These are phyloP conservation scores for Cydia splendana DNA, from an alignment of 1,140 invertebrate genomes.

Conservation along the genomic window DNA sequence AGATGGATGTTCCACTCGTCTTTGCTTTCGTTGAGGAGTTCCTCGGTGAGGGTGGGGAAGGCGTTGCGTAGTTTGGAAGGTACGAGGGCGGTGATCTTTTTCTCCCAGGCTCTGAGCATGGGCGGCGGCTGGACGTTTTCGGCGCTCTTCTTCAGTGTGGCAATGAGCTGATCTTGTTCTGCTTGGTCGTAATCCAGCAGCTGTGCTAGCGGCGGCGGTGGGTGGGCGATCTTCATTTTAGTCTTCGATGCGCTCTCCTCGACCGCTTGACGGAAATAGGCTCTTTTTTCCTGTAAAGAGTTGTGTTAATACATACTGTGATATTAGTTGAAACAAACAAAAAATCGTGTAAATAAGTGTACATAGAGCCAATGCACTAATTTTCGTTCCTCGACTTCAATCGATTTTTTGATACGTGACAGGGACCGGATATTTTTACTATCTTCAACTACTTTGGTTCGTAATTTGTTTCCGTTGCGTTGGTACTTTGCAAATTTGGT, in stretches of 20 bases:
- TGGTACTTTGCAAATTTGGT: too few species aligned
- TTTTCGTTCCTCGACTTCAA: too few species aligned
- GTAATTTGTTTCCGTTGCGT: too few species aligned
- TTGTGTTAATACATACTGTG: neutral
- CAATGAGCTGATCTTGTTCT: constrained; percentile 68
- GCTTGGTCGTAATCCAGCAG: constrained; percentile 54
- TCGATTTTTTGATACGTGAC: too few species aligned
- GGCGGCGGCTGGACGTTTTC: constrained; percentile 67
- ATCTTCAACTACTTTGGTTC: too few species aligned
- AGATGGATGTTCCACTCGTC: constrained; percentile 75
- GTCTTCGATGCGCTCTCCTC: constrained; percentile 62
- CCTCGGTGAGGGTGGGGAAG: constrained; percentile 67
- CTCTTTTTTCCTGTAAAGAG: constrained; percentile 62
- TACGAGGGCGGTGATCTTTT: constrained; percentile 74
- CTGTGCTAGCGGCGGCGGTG: constrained; percentile 40
- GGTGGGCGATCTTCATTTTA: constrained; percentile 63
- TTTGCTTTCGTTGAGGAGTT: constrained; percentile 76
- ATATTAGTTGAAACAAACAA: too few species aligned
- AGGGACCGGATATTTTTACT: too few species aligned
- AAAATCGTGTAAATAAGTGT: too few species aligned
- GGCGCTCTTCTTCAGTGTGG: constrained; percentile 64
- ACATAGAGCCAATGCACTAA: too few species aligned
- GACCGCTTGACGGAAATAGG: constrained; percentile 63
- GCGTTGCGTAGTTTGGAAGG: constrained; percentile 64
- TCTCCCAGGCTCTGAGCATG: constrained; percentile 78